phyloP scores from a whole-genome alignment of 2,113 vertebrate species.

The Theristicus caerulescens region DNA sequence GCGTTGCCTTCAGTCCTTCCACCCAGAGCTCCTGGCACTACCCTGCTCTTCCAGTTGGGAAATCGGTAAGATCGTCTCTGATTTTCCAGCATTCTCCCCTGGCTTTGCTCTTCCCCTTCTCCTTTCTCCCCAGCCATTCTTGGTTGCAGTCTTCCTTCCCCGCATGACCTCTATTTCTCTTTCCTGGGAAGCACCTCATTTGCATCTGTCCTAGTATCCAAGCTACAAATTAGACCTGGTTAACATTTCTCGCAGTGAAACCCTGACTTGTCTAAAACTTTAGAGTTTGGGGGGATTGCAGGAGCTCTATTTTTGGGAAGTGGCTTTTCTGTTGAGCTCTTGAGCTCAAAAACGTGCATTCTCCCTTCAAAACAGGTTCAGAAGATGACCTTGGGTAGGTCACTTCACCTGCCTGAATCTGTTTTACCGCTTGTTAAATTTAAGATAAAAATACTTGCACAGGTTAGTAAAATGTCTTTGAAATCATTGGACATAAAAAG shows the following conservation, averaged over 20 bases:
- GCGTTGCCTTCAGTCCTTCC: not conserved
- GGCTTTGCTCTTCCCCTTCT: not conserved
- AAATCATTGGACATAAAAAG: not conserved
- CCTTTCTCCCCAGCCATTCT: not conserved
- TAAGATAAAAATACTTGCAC: not conserved
- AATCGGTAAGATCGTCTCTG: not conserved
- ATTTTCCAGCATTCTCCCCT: not conserved
- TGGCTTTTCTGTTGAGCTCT: not conserved
- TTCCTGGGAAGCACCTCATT: not conserved
- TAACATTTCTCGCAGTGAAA: not conserved
- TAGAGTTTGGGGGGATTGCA: not conserved
- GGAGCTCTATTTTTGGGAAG: not conserved
- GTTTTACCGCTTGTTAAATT: not conserved
- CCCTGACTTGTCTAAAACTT: not conserved
- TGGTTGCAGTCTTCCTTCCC: not conserved
- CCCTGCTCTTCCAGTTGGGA: not conserved
- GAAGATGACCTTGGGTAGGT: not conserved
- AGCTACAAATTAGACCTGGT: not conserved
- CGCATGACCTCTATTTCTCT: not conserved
- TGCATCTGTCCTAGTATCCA: not conserved
- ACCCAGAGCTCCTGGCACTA: not conserved
- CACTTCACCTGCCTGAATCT: not conserved
- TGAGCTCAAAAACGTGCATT: not conserved
- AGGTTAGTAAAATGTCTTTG: constrained; percentile 13
- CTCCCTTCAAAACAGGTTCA: not conserved